Evolutionary conservation across 2,888 invertebrate species (phyloP), one percentile per base, ranked within the genome.

Genomic region (Oasisia sp.): DNA sequence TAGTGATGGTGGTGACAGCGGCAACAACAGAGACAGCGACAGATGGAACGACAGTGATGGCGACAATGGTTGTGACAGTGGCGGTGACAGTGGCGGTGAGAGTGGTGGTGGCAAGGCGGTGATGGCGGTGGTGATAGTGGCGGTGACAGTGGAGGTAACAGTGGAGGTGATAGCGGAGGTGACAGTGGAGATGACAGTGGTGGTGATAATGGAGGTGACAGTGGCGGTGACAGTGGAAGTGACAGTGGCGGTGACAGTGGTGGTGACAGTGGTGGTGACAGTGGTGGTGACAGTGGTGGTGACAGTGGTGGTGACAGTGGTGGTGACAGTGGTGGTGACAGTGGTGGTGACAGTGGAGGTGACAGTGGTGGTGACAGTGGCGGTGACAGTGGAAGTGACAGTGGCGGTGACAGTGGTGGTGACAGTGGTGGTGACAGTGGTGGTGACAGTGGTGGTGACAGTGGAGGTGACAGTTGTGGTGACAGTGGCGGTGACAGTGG

Each of bases 1-100:
- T 91, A 74, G 27, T 14, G 89, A 89, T 92, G 45, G 32, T 91
- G 44, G 89, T 91, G 58, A 74, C 32, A 91, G 91, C 58, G 44
- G 91, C 44, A 91, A 32, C 44, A n/a, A 74, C 12, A 74, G 14
- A 91, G 89, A 32, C 14, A 90, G 32, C 74, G 27, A 74, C 74
- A 27, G 19, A 27, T 74, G 27, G 74, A n/a, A 74, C 56, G 32
- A 90, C 32, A 32, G 4, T 32, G 14, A 12, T 9, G 32, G 38
- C 8, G 32, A 90, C 38, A 90, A 27, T 12, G 11, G n/a, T 32
- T 1, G 32, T 90, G 44, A 90, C 44, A 90, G n/a, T 90, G 44
- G 90, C n/a, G 45, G 91, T 74, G 27, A 32, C 56, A 56, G 74
- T 91, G 27, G 91, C n/a, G 32, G 91, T 91, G 58, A 32, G 5